phyloP scores from a whole-genome alignment of 2,113 vertebrate genomes.

The Piaya cayana region DNA sequence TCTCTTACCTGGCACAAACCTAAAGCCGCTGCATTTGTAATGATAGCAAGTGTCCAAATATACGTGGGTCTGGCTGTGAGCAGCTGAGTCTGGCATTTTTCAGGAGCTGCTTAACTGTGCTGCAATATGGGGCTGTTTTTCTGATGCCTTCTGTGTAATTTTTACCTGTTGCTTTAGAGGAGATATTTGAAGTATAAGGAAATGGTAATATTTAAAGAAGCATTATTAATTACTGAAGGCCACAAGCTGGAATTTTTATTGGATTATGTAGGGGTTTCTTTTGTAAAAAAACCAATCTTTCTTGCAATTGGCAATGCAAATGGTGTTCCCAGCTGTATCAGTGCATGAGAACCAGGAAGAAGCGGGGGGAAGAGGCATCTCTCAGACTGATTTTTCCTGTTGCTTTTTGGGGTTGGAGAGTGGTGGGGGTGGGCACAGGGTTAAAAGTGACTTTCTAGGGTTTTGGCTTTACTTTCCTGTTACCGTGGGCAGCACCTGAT shows the following conservation, averaged over 20 bases:
- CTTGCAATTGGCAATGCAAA: background rate
- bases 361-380: background rate
- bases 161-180: constrained; percentile 14
- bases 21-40: background rate
- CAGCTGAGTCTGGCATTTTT: constrained; percentile 11
- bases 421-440: background rate
- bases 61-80: constrained; percentile 2
- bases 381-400: background rate
- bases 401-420: background rate
- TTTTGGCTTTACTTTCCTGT: background rate
- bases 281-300: background rate
- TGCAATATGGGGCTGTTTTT: background rate
- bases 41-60: background rate
- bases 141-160: background rate
- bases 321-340: background rate
- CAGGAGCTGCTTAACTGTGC: background rate
- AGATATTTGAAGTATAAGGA: background rate
- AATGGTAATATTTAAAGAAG: background rate
- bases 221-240: background rate
- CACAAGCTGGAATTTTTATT: background rate
- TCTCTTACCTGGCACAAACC: constrained; percentile 48
- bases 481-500: background rate
- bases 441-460: background rate
- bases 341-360: background rate
- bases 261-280: background rate